Evolutionary conservation across 2,113 vertebrate species (phyloP).

Genomic region (Rousettus leschenaultii): DNA sequence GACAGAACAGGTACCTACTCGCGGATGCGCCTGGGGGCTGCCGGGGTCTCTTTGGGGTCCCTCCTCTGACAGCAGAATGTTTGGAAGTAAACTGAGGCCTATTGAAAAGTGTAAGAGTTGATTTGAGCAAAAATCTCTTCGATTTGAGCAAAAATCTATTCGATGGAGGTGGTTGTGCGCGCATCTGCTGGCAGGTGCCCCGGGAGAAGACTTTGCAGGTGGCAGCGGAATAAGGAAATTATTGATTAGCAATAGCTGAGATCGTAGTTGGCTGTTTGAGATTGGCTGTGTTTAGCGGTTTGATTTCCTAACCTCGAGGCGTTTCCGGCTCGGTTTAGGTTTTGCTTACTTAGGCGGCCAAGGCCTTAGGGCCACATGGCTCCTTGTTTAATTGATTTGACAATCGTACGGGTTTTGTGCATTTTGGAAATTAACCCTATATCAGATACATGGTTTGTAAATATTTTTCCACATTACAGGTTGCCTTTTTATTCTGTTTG

Average conservation of each 20-base stretch:
- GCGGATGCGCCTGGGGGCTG: not conserved
- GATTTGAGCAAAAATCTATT: rapidly evolving
- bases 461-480: not conserved
- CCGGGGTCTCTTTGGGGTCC: too few species aligned
- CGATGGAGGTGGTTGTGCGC: rapidly evolving
- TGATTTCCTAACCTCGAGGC: not conserved
- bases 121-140: rapidly evolving
- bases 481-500: not conserved
- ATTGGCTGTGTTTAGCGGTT: not conserved
- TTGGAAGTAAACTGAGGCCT: not conserved
- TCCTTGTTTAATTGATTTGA: not conserved
- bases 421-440: not conserved
- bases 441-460: not conserved
- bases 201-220: rapidly evolving
- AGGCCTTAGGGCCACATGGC: rapidly evolving
- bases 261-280: not conserved
- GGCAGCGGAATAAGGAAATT: rapidly evolving
- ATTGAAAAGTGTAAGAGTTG: too few species aligned
- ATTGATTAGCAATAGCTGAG: rapidly evolving
- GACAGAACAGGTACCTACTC: not conserved
- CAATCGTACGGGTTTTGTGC: not conserved
- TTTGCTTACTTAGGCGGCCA: not conserved
- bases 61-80: not conserved
- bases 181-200: rapidly evolving
- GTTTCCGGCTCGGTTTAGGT: too few species aligned